Conservation (phyloP, 2,113 vertebrate genomes). For the Myiopsitta monachus region DNA sequence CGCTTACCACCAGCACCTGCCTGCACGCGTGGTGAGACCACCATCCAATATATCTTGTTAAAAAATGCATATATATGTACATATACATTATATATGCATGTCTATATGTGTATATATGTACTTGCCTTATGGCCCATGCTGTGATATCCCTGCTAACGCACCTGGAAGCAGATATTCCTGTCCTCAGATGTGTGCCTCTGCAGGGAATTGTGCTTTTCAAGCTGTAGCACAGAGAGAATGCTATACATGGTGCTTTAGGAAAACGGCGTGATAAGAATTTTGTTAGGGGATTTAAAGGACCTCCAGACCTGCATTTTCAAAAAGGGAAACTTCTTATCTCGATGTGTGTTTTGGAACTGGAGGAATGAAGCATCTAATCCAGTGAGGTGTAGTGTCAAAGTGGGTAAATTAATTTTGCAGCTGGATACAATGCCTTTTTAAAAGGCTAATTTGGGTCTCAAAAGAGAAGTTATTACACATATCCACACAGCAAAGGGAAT, state of each 20-base stretch:
- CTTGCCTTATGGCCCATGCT: background rate
- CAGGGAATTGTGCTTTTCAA: background rate
- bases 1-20: background rate
- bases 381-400: background rate
- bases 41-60: background rate
- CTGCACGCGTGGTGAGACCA: background rate
- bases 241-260: background rate
- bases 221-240: background rate
- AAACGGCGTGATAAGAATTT: background rate
- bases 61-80: background rate
- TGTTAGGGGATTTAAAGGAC: conserved; percentile 12
- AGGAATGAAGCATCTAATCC: background rate
- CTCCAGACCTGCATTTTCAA: background rate
- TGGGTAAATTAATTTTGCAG: background rate
- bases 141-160: background rate
- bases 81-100: background rate
- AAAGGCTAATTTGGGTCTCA: background rate
- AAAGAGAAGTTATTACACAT: background rate
- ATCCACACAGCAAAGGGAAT: background rate
- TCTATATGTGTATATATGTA: accelerated
- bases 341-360: background rate
- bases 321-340: conserved; percentile 4
- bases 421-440: background rate
- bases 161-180: background rate
- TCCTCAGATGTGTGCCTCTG: background rate